Conservation (phyloP, 1,140 invertebrate species). For the Macrostomum lignano region DNA sequence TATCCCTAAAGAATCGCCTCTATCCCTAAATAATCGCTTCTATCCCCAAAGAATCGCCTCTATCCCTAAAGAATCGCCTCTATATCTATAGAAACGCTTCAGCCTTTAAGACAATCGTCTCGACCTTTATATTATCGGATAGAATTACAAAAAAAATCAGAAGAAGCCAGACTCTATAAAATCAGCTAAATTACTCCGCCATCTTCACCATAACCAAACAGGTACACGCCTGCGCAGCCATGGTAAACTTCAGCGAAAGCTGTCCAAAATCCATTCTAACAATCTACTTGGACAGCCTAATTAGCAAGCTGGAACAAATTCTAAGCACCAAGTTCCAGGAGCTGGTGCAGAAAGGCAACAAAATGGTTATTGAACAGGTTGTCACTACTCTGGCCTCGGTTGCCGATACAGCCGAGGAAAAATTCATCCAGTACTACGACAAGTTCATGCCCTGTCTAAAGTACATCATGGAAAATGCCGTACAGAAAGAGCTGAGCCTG, state of each 20-base stretch:
- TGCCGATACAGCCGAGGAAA: slow-evolving; percentile 86
- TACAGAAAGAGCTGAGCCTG: slow-evolving; percentile 51
- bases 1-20: too few relatives aligned
- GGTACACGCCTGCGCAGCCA: slow-evolving; percentile 47
- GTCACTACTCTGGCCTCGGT: slow-evolving; percentile 93
- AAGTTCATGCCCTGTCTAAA: slow-evolving; percentile 74
- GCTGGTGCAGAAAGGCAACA: slow-evolving; percentile 64
- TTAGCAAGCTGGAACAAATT: slow-evolving; percentile 61
- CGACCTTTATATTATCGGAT: too few relatives aligned
- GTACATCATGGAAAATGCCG: slow-evolving; percentile 81
- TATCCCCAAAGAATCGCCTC: too few relatives aligned
- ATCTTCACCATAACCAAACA: too few relatives aligned
- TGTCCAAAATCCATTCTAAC: slow-evolving; percentile 68
- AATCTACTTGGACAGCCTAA: slow-evolving; percentile 60
- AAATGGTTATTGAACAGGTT: slow-evolving; percentile 81
- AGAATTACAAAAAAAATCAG: too few relatives aligned
- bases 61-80: too few relatives aligned
- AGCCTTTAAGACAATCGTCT: too few relatives aligned
- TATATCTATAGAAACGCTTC: too few relatives aligned
- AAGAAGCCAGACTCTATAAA: too few relatives aligned
- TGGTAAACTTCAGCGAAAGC: slow-evolving; percentile 96
- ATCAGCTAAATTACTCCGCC: too few relatives aligned
- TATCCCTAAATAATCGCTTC: too few relatives aligned
- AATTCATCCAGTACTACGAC: slow-evolving; percentile 49
- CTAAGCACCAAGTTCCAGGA: slow-evolving; percentile 71